These are phyloP conservation scores for Phenganax marumi DNA, from an alignment of 92 coral and sea anemone genomes.

Conservation along the genomic window DNA sequence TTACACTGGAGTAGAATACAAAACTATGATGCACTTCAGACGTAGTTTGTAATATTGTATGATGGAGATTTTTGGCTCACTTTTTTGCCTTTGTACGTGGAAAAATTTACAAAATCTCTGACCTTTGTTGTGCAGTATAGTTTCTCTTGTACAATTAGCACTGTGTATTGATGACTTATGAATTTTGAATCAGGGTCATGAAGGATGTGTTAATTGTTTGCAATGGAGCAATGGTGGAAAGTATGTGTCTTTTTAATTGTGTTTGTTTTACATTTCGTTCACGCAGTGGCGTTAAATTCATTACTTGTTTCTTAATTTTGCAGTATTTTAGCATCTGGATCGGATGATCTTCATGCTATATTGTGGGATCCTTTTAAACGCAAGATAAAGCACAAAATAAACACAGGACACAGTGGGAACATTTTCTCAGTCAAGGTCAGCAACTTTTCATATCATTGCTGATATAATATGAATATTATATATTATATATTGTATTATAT, in stretches of 20 bases:
- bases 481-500: no score
- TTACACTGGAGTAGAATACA: no score
- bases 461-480: background rate
- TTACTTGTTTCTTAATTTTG: background rate
- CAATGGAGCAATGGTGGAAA: constrained; percentile 88
- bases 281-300: background rate
- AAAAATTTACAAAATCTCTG: no score
- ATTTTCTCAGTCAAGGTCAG: constrained; percentile 92
- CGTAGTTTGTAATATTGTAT: no score
- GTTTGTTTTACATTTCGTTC: background rate
- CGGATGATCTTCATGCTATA: constrained; percentile 90
- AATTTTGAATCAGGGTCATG: constrained; percentile 66
- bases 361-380: constrained; percentile 84
- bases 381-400: constrained; percentile 62
- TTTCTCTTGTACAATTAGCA: no score
- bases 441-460: background rate
- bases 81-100: no score
- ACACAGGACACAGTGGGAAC: constrained; percentile 92
- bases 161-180: no score
- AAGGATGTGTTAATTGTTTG: constrained; percentile 95
- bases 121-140: no score
- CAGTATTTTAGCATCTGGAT: constrained; percentile 92
- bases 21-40: no score
- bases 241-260: constrained; percentile 51
- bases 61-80: no score